Evolutionary conservation across 53 echinoderm and acorn worm species (phyloP).

Genomic region (Stichopus horrens): DNA sequence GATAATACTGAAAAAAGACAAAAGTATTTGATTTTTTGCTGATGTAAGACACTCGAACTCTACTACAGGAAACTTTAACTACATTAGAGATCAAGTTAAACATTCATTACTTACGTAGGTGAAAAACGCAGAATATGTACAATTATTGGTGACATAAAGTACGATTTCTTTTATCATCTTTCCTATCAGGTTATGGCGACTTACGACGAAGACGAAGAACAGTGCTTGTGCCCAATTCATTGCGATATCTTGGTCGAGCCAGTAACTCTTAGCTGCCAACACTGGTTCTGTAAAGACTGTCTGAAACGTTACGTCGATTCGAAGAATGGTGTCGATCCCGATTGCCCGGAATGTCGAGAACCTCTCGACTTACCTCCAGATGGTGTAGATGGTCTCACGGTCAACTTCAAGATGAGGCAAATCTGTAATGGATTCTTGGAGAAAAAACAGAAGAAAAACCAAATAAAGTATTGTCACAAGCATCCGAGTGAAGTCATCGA

Average conservation of each 20-base stretch:
- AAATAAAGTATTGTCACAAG: neutral
- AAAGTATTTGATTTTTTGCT: no score
- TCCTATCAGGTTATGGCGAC: neutral
- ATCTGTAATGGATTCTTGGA: neutral
- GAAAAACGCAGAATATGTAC: no score
- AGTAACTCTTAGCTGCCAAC: constrained; percentile 17
- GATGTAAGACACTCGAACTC: no score
- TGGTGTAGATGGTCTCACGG: neutral
- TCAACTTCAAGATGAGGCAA: constrained; percentile 29
- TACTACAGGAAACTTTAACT: no score
- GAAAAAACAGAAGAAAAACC: neutral
- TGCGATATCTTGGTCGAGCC: constrained; percentile 15
- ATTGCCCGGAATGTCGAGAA: constrained; percentile 35
- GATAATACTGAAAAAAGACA: no score
- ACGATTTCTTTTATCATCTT: no score
- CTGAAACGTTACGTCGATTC: neutral
- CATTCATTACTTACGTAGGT: no score
- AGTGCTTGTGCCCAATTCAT: constrained; percentile 21
- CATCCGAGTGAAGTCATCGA: neutral
- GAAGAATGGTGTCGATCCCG: neutral
- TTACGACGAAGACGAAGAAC: neutral
- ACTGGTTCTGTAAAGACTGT: constrained; percentile 38
- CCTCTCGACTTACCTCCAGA: constrained; percentile 23
- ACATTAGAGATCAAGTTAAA: no score
- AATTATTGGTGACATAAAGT: no score